Evolutionary conservation across 2,797 vertebrate genomes (phyloP).

Genomic region (Tiaroga cobitis): DNA sequence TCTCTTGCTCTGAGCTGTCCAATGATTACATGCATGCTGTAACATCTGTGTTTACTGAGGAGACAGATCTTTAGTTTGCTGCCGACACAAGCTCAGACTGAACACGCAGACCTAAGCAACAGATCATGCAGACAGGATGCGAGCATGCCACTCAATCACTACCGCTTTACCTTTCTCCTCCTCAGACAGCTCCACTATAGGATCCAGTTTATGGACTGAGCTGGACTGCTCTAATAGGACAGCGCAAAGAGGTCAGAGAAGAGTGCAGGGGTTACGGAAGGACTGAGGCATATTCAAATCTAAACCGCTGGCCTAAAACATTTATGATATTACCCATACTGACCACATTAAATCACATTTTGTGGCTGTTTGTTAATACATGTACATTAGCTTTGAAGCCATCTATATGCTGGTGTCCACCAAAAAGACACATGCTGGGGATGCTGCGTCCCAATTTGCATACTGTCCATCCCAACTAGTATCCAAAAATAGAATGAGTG

Average conservation of each 20-base stretch:
- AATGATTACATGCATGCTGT: constrained; percentile 14
- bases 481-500: not conserved
- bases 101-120: constrained; percentile 60
- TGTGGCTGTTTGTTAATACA: not conserved
- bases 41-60: not conserved
- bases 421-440: not conserved
- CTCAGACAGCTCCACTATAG: constrained; percentile 83
- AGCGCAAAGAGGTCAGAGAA: constrained; percentile 63
- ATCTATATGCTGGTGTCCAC: not conserved
- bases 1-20: constrained; percentile 3
- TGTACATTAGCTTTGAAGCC: not conserved
- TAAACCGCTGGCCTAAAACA: not conserved
- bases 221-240: constrained; percentile 75
- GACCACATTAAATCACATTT: not conserved
- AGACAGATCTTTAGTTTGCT: constrained; percentile 19
- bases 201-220: constrained; percentile 78
- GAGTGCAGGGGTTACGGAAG: constrained; percentile 41
- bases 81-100: constrained; percentile 48
- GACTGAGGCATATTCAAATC: not conserved
- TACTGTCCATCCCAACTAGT: not conserved
- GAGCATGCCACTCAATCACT: constrained; percentile 58
- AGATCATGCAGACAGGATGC: constrained; percentile 63
- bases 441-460: not conserved
- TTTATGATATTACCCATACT: constrained; percentile 1
- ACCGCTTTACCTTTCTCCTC: constrained; percentile 81